These are phyloP conservation scores for Berghia stephanieae DNA, from an alignment of 1,140 invertebrate genomes.

Conservation along the genomic window DNA sequence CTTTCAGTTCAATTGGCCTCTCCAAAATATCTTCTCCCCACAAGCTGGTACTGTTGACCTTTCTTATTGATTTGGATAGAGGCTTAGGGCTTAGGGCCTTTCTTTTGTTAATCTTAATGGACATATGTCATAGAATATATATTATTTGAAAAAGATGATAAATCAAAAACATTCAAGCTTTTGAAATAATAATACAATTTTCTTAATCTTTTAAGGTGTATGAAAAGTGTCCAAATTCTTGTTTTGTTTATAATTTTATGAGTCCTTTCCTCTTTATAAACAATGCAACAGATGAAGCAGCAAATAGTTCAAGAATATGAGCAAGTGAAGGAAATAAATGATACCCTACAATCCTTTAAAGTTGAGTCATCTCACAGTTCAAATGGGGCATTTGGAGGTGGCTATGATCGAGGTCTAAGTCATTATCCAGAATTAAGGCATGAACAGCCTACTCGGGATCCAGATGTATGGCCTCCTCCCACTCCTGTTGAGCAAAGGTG, in stretches of 20 bases:
- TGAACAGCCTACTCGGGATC: slow-evolving; percentile 75
- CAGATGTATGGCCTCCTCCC: slow-evolving; percentile 86
- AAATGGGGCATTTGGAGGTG: slow-evolving; percentile 35
- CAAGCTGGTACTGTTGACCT: no score
- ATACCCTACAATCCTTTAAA: slow-evolving; percentile 75
- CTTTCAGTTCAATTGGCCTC: no score
- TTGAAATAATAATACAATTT: no score
- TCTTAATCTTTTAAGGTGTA: no score
- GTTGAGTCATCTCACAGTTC: slow-evolving; percentile 65
- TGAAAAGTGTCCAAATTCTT: no score
- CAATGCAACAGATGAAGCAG: slow-evolving; percentile 87
- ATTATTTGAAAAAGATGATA: no score
- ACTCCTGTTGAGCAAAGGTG: slow-evolving; percentile 82
- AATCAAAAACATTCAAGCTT: no score
- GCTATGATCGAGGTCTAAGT: slow-evolving; percentile 29
- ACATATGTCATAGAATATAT: no score
- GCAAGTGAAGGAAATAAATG: slow-evolving; percentile 84
- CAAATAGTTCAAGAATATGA: slow-evolving; percentile 91
- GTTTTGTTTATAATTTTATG: neutral
- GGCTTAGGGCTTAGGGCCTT: no score
- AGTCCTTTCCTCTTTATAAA: neutral
- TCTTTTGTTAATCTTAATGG: no score
- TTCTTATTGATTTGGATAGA: no score
- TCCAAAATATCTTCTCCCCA: no score
- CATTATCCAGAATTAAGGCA: slow-evolving; percentile 59